These are phyloP conservation scores for Echinarachnius parma DNA, from an alignment of 53 echinoderm and acorn worm genomes.

Conservation along the genomic window DNA sequence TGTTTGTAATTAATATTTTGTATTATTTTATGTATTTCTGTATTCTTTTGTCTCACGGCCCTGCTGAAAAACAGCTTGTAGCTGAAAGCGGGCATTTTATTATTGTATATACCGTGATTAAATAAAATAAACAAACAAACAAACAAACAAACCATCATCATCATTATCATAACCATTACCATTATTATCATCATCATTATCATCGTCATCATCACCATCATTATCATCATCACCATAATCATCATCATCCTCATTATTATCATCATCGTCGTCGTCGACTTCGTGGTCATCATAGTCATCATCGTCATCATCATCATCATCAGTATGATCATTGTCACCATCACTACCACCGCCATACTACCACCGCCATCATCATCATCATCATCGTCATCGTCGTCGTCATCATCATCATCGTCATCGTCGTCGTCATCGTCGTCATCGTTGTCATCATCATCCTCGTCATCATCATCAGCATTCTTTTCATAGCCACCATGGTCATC, in stretches of 20 bases:
- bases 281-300: background rate
- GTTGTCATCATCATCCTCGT: background rate
- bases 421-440: too few species aligned
- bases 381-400: too few species aligned
- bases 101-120: too few species aligned
- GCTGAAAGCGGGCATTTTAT: too few species aligned
- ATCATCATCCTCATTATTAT: background rate
- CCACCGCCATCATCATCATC: too few species aligned
- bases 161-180: background rate
- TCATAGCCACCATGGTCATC: background rate
- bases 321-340: background rate
- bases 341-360: background rate
- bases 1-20: too few species aligned
- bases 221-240: background rate
- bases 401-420: background rate
- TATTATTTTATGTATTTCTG: too few species aligned
- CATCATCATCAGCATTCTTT: background rate
- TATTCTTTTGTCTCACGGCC: too few species aligned
- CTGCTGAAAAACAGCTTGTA: too few species aligned
- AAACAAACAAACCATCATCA: too few species aligned
- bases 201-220: background rate
- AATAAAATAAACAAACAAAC: too few species aligned
- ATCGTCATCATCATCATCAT: slow-evolving; percentile 1
- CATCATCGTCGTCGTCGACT: too few species aligned
- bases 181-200: background rate